Evolutionary conservation across 2,113 vertebrate species (phyloP), one percentile per base, ranked within the genome.

Genomic region (Fregetta grallaria): DNA sequence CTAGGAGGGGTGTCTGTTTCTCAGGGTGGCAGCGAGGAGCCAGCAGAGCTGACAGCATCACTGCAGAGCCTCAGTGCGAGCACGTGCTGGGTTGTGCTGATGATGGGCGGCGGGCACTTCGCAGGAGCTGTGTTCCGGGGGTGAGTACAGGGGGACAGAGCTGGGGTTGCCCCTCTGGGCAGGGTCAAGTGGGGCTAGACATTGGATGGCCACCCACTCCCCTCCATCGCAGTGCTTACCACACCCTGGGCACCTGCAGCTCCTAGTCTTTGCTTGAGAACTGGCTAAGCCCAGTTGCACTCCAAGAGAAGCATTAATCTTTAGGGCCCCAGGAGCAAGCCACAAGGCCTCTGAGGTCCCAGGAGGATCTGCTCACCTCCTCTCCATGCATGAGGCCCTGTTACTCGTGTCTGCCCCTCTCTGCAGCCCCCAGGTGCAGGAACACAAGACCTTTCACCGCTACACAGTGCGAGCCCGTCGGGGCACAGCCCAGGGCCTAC

Each of bases 91-190:
- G 98, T 99, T 72, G 97, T 99, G 87, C 98, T 99, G 77, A 99
- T 99, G 99, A 99, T 99, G 36, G 99, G 99, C 2, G 99, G 99
- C 1, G 99, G 99, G 20, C 99, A 99, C 96, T 99, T 99, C 59
- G 99, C 99, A 59, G 99, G 99, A 90, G 99, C 99, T 7, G 97
- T 99, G 49, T 99, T 99, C 96, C 98, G 93, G 84, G 99, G 99
- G 99, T 99, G 87, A 98, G 98, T 97, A 79, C 53, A n/a, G 79
- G 15, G 38, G n/a, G 3, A 45, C 29, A 71, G 66, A 87, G 45
- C 13, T 66, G 5, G 25, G 23, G 4, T 61, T 65, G 29, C 11
- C 10, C 15, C 27, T 49, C 29, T 58, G 58, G 22, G n/a, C 10
- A 74, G 4, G 10, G 44, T 49, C 47, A 40, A 32, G 15, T 66